Percentiles rank a stretch among this genome's conserved stretches.
These are phyloP conservation scores for Apodemia zela DNA, from an alignment of 2,888 invertebrate genomes.

Conservation along the genomic window DNA sequence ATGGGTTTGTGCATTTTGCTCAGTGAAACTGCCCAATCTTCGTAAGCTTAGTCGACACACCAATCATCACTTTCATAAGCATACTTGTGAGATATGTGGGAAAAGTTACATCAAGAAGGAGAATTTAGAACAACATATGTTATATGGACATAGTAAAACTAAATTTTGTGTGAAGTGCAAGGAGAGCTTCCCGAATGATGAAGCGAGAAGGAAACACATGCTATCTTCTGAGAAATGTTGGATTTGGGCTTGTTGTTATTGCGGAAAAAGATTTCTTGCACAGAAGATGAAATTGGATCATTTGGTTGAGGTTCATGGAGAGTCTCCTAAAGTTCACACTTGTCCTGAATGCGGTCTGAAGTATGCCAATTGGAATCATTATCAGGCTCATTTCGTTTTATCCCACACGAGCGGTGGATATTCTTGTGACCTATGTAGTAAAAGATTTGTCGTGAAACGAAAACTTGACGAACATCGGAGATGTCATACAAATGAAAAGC, in stretches of 20 bases:
- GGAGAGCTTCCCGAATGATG: slow-evolving; percentile 40
- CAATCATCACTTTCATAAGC: slow-evolving; percentile 49
- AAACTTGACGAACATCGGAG: slow-evolving; percentile 64
- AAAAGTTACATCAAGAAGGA: slow-evolving; percentile 48
- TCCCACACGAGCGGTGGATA: slow-evolving; percentile 48
- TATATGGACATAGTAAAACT: slow-evolving; percentile 36
- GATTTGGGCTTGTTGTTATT: slow-evolving; percentile 46
- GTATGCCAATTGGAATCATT: slow-evolving; percentile 43
- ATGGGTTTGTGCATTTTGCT: slow-evolving; percentile 49
- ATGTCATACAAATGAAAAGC: slow-evolving; percentile 66
- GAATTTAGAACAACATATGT: slow-evolving; percentile 41
- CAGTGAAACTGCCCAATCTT: slow-evolving; percentile 41
- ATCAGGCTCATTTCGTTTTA: slow-evolving; percentile 49
- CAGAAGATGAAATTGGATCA: slow-evolving; percentile 44
- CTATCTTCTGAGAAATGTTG: slow-evolving; percentile 45
- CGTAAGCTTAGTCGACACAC: slow-evolving; percentile 51
- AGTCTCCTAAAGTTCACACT: slow-evolving; percentile 36
- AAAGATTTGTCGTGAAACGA: slow-evolving; percentile 62
- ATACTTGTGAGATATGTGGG: slow-evolving; percentile 55
- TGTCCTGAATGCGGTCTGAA: slow-evolving; percentile 36
- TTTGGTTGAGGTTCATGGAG: slow-evolving; percentile 40
- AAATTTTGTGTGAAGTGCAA: slow-evolving; percentile 47
- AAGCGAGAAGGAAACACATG: slow-evolving; percentile 47
- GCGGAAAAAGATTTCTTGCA: slow-evolving; percentile 47
- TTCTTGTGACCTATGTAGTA: slow-evolving; percentile 49